Base-by-base conservation (phyloP, 2,888 invertebrate species). In the Hedya salicella region DNA sequence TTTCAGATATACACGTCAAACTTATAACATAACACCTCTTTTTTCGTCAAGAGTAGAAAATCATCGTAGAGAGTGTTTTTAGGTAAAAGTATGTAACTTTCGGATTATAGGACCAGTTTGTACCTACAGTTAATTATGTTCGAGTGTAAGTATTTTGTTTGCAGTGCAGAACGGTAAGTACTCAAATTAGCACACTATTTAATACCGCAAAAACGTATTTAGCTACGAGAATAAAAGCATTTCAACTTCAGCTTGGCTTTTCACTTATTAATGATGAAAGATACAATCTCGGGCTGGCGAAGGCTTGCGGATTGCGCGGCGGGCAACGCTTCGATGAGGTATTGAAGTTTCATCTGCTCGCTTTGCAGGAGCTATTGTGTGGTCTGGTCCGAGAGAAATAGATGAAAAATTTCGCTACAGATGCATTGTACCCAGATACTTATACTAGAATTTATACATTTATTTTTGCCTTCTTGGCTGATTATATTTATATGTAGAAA, bases 261-360 rank as follows among this genome's bases (percentile, higher is more conserved):
- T 52, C 46, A 63, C 30, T 54, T 65, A 53, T 63, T 48, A 59
- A 65, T 65, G 39, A n/a, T 14, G 42, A 57, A 52, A 53, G 46
- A 36, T 52, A 52, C 39, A 39, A 65, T 59, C 25, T 16, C 21
- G 46, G 32, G 14, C 9, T 40, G 30, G 44, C 4, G 54, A 46
- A 40, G 19, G n/a, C 25, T 11, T 39, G 32, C 11, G n/a, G n/a
- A 60, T 49, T 48, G 59, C 14, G 30, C 39, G 14, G 30, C 42
- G 30, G 25, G 42, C 42, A 36, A 42, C 11, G 42, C 50, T 30
- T 30, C 59, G 56, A 69, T 67, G 69, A 63, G 52, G 63, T 67
- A 69, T 69, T 69, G 60, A 54, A 69, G 67, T 67, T 49, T 52
- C 66, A 68, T 62, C 49, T 60, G 42, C 48, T 30, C 30, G 46